These are phyloP conservation scores for Condylura cristata DNA, from an alignment of 2,113 vertebrate genomes.

Conservation along the genomic window DNA sequence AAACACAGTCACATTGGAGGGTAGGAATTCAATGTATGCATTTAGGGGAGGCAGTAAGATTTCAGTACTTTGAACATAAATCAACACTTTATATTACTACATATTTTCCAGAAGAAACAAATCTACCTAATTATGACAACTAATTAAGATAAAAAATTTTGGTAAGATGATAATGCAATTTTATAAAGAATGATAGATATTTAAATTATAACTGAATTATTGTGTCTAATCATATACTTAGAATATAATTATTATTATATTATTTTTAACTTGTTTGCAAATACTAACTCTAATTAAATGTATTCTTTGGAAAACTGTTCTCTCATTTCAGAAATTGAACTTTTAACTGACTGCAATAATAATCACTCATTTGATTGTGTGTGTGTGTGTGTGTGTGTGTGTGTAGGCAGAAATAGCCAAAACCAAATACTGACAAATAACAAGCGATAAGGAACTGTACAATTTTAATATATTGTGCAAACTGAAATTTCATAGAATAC, in stretches of 20 bases:
- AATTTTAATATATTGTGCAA: conserved; percentile 22
- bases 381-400: too few species aligned
- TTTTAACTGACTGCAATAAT: background rate
- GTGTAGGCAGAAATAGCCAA: background rate
- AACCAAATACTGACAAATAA: background rate
- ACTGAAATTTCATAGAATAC: background rate
- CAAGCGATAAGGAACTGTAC: background rate
- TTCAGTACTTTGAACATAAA: too few species aligned
- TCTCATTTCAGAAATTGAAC: background rate
- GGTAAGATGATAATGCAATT: background rate
- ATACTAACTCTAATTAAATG: background rate
- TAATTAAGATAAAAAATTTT: background rate
- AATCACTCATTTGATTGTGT: too few species aligned
- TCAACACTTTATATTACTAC: too few species aligned
- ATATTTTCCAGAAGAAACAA: too few species aligned
- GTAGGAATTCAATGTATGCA: too few species aligned
- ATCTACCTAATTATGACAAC: too few species aligned
- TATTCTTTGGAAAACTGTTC: background rate
- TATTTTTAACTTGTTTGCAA: conserved; percentile 3
- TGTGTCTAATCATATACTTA: background rate
- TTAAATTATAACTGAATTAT: background rate
- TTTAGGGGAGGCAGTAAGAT: too few species aligned
- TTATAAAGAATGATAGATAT: background rate
- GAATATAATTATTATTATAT: background rate
- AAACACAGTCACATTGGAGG: too few species aligned